phyloP scores from a whole-genome alignment of 1,140 invertebrate species.

The Drosophila murphyi region DNA sequence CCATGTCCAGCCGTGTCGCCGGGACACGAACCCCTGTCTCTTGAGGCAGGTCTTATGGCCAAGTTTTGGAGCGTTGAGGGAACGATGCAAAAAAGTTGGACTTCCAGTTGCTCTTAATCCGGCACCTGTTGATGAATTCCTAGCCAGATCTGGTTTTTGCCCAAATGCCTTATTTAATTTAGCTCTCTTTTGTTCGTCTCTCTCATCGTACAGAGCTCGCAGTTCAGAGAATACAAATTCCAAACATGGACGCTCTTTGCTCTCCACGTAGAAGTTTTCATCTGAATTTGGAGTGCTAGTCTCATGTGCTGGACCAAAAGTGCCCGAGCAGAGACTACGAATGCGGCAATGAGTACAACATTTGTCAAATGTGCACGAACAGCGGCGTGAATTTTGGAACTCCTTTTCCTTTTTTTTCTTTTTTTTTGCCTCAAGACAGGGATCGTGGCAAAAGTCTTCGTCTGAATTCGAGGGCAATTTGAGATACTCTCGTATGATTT shows the following conservation, averaged over 20 bases:
- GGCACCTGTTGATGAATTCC: not conserved
- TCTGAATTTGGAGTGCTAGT: not conserved
- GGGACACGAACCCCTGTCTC: constrained; percentile 29
- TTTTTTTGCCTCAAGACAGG: constrained; percentile 17
- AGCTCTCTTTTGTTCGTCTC: constrained; percentile 32
- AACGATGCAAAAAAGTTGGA: constrained; percentile 18
- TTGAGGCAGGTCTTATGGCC: constrained; percentile 65
- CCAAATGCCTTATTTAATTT: not conserved
- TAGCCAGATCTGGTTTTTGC: not conserved
- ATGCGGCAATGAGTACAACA: constrained; percentile 69
- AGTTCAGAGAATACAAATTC: constrained; percentile 63
- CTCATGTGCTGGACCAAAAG: constrained; percentile 15
- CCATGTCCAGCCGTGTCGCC: constrained; percentile 77
- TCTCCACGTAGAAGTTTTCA: constrained; percentile 49
- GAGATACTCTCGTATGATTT: constrained; percentile 47
- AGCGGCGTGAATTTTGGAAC: constrained; percentile 26
- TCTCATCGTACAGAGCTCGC: constrained; percentile 53
- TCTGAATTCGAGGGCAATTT: not conserved
- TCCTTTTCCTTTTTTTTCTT: not conserved
- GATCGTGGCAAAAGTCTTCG: constrained; percentile 22
- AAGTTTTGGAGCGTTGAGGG: not conserved
- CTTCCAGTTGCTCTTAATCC: not conserved
- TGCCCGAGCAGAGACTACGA: constrained; percentile 53
- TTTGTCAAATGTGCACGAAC: constrained; percentile 44
- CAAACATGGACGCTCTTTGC: constrained; percentile 55